Conservation (phyloP, 2,797 vertebrate genomes). For the Falco rusticolus region DNA sequence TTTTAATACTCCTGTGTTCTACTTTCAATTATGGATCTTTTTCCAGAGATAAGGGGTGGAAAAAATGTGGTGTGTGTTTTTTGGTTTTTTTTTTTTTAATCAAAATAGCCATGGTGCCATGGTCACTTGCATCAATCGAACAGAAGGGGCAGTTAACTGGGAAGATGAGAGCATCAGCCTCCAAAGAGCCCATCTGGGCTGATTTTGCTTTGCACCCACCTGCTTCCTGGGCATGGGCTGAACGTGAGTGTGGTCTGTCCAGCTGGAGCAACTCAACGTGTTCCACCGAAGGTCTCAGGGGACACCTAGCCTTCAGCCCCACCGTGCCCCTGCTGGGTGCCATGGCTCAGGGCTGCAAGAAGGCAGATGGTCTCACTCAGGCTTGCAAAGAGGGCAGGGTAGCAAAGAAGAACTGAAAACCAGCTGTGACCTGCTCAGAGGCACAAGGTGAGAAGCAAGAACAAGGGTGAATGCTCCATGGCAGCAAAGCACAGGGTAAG, state of each 20-base stretch:
- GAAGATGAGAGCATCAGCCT: background rate
- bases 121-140: background rate
- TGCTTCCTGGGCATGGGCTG: fast-evolving
- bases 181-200: background rate
- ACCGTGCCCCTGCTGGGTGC: background rate
- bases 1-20: background rate
- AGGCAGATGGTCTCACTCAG: background rate
- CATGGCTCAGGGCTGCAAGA: background rate
- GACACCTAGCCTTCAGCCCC: background rate
- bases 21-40: background rate
- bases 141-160: background rate
- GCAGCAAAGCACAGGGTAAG: background rate
- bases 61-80: background rate
- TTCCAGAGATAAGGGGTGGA: background rate
- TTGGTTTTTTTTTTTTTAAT: background rate
- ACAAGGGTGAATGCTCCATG: background rate
- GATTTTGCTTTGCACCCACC: background rate
- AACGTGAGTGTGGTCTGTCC: background rate
- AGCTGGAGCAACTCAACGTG: background rate
- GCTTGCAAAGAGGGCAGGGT: background rate
- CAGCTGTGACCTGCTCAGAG: background rate
- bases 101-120: fast-evolving
- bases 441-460: background rate
- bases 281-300: background rate
- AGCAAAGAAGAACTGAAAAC: background rate